Base-by-base conservation (phyloP, 2,888 invertebrate species). In the Cheiracanthium punctorium region DNA sequence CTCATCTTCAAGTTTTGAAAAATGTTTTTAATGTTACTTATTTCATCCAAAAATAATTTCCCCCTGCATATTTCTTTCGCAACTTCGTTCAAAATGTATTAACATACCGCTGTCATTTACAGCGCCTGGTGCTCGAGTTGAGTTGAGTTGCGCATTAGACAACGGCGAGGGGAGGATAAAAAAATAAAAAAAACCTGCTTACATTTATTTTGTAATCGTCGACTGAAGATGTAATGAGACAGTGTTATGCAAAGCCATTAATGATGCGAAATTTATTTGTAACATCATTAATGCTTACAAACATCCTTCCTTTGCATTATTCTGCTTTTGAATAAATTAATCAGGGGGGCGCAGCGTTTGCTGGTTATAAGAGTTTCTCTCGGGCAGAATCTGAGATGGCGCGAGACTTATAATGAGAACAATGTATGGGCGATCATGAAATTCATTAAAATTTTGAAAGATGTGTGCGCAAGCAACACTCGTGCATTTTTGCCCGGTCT, bases 251-350 rank as follows among this genome's bases (percentile, higher is more conserved):
- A 24, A 20, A 20, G 58, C 20, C 24, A 24, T 58, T 58, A 58
- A 58, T 58, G 58, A 58, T 5, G 58, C 58, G 4, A 58, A 58
- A 58, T 7, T 58, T 58, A 58, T 58, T 58, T 58, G 4, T 58
- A 24, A 2, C 58, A 24, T 58, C 58, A 58, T 58, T 58, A 58
- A 58, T 58, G 58, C 58, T n/a, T 58, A 58, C 58, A 58, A 58
- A 58, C 24, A 58, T 37, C 37, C 1, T n/a, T n/a, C 17, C 17
- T 58, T 24, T 24, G 58, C 24, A 58, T 20, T 24, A 58, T 58
- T 58, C 20, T 24, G 12, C 24, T 24, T 58, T 24, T 24, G 12
- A 20, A 58, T 24, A 58, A 58, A 58, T 58, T 58, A 24, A 58
- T 58, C 58, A 2, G 7, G 24, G 24, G 24, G n/a, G n/a, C n/a